Conservation (phyloP, 2,113 vertebrate species). For the Ictidomys tridecemlineatus region DNA sequence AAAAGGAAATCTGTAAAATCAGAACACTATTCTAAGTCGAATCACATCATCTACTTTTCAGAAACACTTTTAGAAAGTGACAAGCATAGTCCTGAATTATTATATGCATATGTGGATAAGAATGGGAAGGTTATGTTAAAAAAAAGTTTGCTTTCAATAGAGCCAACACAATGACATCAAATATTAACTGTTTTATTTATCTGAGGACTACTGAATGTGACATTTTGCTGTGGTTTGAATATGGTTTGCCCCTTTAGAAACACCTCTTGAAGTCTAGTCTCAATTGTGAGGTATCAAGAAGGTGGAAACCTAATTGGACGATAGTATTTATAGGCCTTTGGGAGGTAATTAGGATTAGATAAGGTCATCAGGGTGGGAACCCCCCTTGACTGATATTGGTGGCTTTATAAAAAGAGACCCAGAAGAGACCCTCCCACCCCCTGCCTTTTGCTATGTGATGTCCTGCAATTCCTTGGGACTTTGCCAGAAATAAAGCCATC, state of each 20-base stretch:
- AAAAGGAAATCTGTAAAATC: background rate
- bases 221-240: background rate
- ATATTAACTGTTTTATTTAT: slow-evolving; percentile 31
- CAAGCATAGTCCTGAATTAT: background rate
- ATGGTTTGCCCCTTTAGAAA: background rate
- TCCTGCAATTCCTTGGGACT: background rate
- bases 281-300: background rate
- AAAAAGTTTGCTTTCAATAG: background rate
- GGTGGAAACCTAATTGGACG: background rate
- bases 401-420: background rate
- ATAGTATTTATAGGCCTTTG: background rate
- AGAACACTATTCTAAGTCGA: slow-evolving; percentile 11
- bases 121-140: background rate
- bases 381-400: background rate
- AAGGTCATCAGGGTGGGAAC: background rate
- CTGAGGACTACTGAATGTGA: background rate
- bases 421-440: no score
- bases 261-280: background rate
- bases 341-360: background rate
- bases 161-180: background rate
- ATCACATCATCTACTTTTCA: background rate
- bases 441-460: background rate
- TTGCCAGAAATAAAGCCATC: background rate
- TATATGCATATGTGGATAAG: background rate
- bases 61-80: slow-evolving; percentile 45